phyloP scores from a whole-genome alignment of 2,113 vertebrate species.

The Archilochus colubris region DNA sequence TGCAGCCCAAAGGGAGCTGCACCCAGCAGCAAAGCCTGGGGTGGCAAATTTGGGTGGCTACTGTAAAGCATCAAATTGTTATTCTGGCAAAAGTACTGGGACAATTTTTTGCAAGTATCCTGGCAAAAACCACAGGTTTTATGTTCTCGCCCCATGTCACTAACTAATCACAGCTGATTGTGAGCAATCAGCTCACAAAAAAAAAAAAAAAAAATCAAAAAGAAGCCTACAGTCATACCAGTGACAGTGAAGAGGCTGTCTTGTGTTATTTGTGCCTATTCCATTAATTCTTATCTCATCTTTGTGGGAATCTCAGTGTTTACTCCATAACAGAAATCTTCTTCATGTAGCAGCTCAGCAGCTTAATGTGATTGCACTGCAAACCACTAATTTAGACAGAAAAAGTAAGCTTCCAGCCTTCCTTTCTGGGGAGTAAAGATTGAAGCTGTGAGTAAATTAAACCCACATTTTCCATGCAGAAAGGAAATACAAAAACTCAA shows the following conservation, averaged over 20 bases:
- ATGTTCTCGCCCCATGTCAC: not conserved
- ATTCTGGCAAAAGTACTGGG: not conserved
- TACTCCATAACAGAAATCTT: not conserved
- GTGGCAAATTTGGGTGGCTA: not conserved
- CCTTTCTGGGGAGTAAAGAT: not conserved
- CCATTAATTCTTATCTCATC: not conserved
- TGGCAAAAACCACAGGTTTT: not conserved
- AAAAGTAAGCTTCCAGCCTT: not conserved
- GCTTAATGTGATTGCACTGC: not conserved
- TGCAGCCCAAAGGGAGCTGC: not conserved
- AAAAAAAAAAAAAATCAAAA: not conserved
- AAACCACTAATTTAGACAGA: not conserved
- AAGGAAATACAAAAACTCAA: not conserved
- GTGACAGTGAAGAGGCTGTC: not conserved
- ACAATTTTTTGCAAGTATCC: not conserved
- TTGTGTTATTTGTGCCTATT: accelerated
- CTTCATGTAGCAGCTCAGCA: not conserved
- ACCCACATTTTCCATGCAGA: not conserved
- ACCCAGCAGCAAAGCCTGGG: not conserved
- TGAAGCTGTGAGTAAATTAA: conserved; percentile 2
- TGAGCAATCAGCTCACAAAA: not conserved
- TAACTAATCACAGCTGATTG: not conserved
- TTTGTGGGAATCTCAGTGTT: not conserved
- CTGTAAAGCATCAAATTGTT: not conserved
- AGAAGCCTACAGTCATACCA: not conserved